These are phyloP conservation scores for Ditylenchus weischeri DNA, from an alignment of 2,888 invertebrate species.

Conservation along the genomic window DNA sequence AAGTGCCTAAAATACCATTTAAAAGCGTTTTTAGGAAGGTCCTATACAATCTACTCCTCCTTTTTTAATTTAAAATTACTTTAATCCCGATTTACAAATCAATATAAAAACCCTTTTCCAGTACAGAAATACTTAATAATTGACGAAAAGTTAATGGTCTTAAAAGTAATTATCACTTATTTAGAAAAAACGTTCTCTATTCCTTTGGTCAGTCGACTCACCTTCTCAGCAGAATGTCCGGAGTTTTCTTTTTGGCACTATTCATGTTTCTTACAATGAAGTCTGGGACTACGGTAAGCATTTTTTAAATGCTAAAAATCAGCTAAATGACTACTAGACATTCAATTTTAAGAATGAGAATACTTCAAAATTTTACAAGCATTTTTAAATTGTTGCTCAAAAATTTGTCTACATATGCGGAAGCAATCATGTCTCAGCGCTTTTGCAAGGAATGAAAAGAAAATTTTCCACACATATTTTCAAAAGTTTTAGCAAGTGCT, in stretches of 20 bases:
- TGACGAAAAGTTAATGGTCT: no score
- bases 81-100: no score
- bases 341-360: conserved; percentile 1
- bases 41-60: no score
- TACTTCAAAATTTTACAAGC: background rate
- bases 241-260: conserved; percentile 60
- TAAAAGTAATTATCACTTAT: no score
- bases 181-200: conserved; percentile 11
- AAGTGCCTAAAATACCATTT: no score
- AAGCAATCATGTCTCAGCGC: conserved; percentile 5
- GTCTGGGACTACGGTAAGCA: conserved; percentile 62
- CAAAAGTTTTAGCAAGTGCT: conserved; percentile 5
- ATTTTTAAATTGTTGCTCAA: background rate
- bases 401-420: conserved; percentile 6
- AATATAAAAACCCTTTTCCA: no score
- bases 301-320: conserved; percentile 8
- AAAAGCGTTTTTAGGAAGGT: no score
- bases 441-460: conserved; percentile 3
- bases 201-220: conserved; percentile 23
- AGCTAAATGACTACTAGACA: background rate
- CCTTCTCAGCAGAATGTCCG: conserved; percentile 13
- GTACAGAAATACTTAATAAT: no score
- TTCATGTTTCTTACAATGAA: conserved; percentile 65
- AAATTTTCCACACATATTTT: background rate
- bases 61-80: no score